A percentile compares a stretch with the other conserved stretches of the same genome.
phyloP scores from a whole-genome alignment of 2,113 vertebrate genomes.

The Sinocyclocheilus maitianheensis region DNA sequence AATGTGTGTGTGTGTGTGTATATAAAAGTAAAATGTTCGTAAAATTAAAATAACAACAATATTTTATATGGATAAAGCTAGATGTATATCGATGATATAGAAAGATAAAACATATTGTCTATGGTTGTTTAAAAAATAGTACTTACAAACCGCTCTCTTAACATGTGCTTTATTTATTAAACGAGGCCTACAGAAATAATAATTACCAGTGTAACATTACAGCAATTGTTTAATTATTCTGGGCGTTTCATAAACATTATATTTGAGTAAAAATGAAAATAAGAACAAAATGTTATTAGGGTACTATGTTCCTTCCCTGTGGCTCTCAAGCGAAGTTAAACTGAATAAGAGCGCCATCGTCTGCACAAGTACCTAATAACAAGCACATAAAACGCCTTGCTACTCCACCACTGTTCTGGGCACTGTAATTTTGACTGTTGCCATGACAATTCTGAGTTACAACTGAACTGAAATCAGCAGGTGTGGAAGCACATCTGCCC shows the following conservation, averaged over 20 bases:
- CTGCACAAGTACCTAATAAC: slow-evolving; percentile 6
- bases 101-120: too few species aligned
- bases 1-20: too few species aligned
- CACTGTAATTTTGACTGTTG: not conserved
- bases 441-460: not conserved
- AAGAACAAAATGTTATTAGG: not conserved
- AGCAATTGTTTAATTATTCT: not conserved
- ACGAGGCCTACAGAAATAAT: not conserved
- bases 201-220: not conserved
- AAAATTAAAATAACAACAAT: too few species aligned
- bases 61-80: too few species aligned
- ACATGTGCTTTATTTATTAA: not conserved
- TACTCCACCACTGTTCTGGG: slow-evolving; percentile 1
- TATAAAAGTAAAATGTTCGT: too few species aligned
- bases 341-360: slow-evolving; percentile 5
- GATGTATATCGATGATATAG: too few species aligned
- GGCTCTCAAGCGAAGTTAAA: too few species aligned
- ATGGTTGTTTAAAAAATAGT: too few species aligned
- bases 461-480: slow-evolving; percentile 45
- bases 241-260: not conserved
- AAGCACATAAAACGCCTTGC: not conserved
- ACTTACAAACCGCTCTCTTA: not conserved
- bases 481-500: too few species aligned
- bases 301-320: not conserved
- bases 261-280: not conserved